A percentile compares a stretch with the other conserved stretches of the same genome.
phyloP scores from a whole-genome alignment of 37 sponge, comb jelly and placozoan genomes.

The Bolinopsis microptera region DNA sequence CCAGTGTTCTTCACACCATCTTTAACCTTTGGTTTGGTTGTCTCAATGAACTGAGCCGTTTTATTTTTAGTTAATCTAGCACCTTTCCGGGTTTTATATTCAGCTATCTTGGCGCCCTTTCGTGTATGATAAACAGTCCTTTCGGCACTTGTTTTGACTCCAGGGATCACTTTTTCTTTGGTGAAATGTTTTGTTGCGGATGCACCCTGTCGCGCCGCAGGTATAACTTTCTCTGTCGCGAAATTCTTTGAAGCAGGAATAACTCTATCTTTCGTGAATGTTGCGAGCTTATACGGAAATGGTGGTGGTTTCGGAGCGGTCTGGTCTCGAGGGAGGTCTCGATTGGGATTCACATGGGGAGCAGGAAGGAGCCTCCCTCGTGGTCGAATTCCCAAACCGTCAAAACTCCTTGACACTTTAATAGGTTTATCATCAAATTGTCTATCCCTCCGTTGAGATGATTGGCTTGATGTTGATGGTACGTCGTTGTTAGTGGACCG shows the following conservation, averaged over 20 bases:
- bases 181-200: background rate
- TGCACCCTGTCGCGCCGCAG: background rate
- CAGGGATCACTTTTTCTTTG: background rate
- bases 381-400: background rate
- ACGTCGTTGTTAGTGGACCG: background rate
- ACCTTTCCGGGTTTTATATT: background rate
- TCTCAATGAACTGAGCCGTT: background rate
- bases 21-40: slow-evolving; percentile 7
- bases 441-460: background rate
- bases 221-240: background rate
- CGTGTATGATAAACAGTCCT: background rate
- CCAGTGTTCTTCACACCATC: background rate
- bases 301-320: slow-evolving; percentile 24
- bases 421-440: background rate
- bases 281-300: background rate
- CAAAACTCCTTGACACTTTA: background rate
- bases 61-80: background rate
- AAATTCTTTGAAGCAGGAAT: background rate
- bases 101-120: background rate
- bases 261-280: background rate
- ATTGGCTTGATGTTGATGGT: background rate
- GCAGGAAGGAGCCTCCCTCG: background rate
- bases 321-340: background rate
- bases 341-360: background rate
- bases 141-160: background rate